Conservation (phyloP, 2,888 invertebrate species). For the Malthinus seriepunctatus region DNA sequence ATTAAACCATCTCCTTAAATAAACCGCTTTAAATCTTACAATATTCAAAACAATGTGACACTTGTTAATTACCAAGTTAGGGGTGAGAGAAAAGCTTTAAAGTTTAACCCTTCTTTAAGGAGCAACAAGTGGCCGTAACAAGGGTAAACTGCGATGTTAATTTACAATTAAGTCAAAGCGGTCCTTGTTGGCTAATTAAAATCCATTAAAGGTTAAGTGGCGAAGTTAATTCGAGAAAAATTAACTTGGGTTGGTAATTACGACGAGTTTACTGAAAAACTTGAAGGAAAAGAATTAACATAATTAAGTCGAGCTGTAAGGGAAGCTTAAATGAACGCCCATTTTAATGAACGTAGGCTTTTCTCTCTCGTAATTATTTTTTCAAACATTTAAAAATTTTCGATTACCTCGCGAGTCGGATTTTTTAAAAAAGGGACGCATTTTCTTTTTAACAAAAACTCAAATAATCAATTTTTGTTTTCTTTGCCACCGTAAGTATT, state of each 20-base stretch:
- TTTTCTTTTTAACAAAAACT: too few relatives aligned
- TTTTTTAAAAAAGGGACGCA: too few relatives aligned
- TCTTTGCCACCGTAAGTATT: too few relatives aligned
- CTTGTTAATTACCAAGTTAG: conserved; percentile 41
- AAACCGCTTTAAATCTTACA: conserved; percentile 8
- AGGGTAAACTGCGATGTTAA: conserved; percentile 44
- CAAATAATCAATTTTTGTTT: too few relatives aligned
- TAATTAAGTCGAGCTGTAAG: conserved; percentile 24
- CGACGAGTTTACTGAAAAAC: conserved; percentile 19
- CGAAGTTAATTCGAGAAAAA: conserved; percentile 26
- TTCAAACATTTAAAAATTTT: not conserved
- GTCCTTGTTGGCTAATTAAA: conserved; percentile 44
- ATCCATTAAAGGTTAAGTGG: conserved; percentile 41
- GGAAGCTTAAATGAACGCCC: conserved; percentile 12
- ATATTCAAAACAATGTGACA: conserved; percentile 36
- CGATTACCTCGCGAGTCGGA: not conserved
- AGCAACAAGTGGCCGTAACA: conserved; percentile 46
- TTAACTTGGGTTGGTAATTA: conserved; percentile 23
- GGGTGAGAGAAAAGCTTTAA: conserved; percentile 13
- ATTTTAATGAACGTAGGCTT: conserved; percentile 1
- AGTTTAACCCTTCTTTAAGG: conserved; percentile 40
- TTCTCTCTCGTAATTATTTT: not conserved
- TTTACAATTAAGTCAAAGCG: conserved; percentile 44
- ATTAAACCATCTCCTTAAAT: conserved; percentile 9
- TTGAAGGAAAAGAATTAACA: conserved; percentile 21